A percentile compares a stretch with the other conserved stretches of the same genome.
Conservation (phyloP, 2,797 vertebrate genomes). For the Craterocephalus amniculus region DNA sequence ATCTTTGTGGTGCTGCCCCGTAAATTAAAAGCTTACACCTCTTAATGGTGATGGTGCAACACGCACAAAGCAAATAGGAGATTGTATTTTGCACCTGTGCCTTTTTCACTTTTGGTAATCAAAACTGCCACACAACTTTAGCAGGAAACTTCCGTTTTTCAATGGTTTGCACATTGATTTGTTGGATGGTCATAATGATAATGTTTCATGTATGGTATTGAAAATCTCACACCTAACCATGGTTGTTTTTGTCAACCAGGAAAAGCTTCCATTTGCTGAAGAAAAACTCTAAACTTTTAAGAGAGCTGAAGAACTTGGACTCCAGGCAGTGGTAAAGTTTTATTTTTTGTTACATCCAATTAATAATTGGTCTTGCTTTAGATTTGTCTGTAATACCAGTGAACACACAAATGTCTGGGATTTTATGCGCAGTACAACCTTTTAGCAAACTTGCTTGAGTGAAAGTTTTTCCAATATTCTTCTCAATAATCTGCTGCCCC, state of each 20-base stretch:
- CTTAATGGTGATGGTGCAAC: constrained; percentile 72
- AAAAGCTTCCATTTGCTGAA: constrained; percentile 98
- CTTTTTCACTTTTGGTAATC: constrained; percentile 47
- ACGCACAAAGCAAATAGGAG: constrained; percentile 54
- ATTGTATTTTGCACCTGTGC: constrained; percentile 73
- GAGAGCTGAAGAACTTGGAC: constrained; percentile 98
- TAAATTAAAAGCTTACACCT: constrained; percentile 83
- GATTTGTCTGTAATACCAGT: constrained; percentile 3
- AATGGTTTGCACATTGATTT: not conserved
- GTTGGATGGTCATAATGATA: constrained; percentile 8
- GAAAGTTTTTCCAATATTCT: constrained; percentile 58
- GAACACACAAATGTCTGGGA: not conserved
- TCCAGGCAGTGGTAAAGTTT: constrained; percentile 93
- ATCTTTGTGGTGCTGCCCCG: constrained; percentile 61
- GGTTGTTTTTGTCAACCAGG: constrained; percentile 75
- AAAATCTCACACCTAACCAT: constrained; percentile 12
- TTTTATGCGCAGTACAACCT: constrained; percentile 1
- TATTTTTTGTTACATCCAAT: not conserved
- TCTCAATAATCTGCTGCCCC: constrained; percentile 56
- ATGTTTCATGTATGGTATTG: not conserved
- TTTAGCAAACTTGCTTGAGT: constrained; percentile 35
- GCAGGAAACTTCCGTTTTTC: constrained; percentile 13
- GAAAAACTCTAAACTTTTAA: constrained; percentile 97
- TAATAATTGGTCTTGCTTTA: constrained; percentile 1
- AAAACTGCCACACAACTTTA: constrained; percentile 33